Percentiles rank a stretch among this genome's conserved stretches.
Conservation (phyloP, 2,113 vertebrate species). For the Entelurus aequoreus region DNA sequence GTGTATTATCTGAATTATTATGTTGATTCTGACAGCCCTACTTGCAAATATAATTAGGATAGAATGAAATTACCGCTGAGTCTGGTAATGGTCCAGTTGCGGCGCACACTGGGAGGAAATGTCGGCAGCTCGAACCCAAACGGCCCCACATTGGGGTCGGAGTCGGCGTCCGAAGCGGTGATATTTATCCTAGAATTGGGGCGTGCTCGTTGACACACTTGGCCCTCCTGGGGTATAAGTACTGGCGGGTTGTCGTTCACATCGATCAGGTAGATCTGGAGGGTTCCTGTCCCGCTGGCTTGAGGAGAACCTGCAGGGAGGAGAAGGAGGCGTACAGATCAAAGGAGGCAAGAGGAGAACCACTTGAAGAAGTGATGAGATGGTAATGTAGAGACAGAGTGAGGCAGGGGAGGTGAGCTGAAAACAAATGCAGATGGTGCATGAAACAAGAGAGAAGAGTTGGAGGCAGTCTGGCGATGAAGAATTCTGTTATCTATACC, state of each 20-base stretch:
- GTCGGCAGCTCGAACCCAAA: slow-evolving; percentile 94
- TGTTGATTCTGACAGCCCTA: no score
- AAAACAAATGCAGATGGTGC: slow-evolving; percentile 25
- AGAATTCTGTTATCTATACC: slow-evolving; percentile 39
- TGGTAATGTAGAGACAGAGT: neutral
- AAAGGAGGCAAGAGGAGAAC: slow-evolving; percentile 63
- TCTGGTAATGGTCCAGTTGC: slow-evolving; percentile 93
- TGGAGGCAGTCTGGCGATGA: slow-evolving; percentile 12
- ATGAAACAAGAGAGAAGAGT: slow-evolving; percentile 3
- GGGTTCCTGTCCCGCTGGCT: slow-evolving; percentile 89
- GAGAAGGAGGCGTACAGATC: slow-evolving; percentile 1
- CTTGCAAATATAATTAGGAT: no score
- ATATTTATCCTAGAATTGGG: slow-evolving; percentile 86
- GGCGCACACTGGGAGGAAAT: slow-evolving; percentile 79
- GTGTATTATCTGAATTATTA: no score
- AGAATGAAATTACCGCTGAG: slow-evolving; percentile 78
- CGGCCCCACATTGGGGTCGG: slow-evolving; percentile 89
- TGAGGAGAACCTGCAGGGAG: slow-evolving; percentile 78
- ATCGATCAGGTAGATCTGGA: slow-evolving; percentile 95
- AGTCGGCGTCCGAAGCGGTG: slow-evolving; percentile 86
- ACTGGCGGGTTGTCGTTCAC: slow-evolving; percentile 93
- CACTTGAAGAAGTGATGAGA: neutral
- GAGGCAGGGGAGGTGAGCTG: slow-evolving; percentile 10
- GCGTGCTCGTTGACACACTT: slow-evolving; percentile 86
- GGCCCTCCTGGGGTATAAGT: slow-evolving; percentile 86